These are phyloP conservation scores for Scaptodrosophila latifasciaeformis DNA, from an alignment of 2,888 invertebrate genomes.

Conservation along the genomic window DNA sequence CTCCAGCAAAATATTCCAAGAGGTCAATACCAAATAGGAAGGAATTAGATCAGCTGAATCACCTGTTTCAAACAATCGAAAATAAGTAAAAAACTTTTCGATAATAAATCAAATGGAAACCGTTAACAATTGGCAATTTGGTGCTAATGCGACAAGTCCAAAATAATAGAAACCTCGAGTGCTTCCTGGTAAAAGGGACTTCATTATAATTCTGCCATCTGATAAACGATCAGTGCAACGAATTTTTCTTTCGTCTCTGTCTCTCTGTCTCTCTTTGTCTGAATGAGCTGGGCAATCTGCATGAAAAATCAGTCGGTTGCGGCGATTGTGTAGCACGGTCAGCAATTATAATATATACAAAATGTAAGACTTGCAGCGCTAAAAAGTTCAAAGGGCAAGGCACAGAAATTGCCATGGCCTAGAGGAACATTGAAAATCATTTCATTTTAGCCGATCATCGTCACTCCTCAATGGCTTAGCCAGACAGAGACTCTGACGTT, in stretches of 20 bases:
- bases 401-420: slow-evolving; percentile 32
- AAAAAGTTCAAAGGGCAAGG: slow-evolving; percentile 60
- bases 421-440: too few species aligned
- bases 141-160: slow-evolving; percentile 63
- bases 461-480: not conserved
- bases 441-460: too few species aligned
- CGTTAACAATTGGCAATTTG: slow-evolving; percentile 14
- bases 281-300: slow-evolving; percentile 10
- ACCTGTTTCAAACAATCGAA: too few species aligned
- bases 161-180: slow-evolving; percentile 9
- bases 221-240: too few species aligned
- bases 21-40: slow-evolving; percentile 45
- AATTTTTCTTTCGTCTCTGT: too few species aligned
- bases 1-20: slow-evolving; percentile 8
- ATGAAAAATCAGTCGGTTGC: not conserved
- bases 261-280: too few species aligned
- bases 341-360: slow-evolving; percentile 63
- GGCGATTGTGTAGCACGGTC: slow-evolving; percentile 26
- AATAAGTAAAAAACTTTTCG: too few species aligned
- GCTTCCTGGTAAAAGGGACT: too few species aligned
- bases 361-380: slow-evolving; percentile 36
- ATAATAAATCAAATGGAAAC: not conserved
- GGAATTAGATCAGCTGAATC: too few species aligned
- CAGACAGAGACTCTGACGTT: not conserved
- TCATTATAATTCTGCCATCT: too few species aligned